Base-by-base conservation (phyloP, 2,113 vertebrate species). In the Aspiorhynchus laticeps region DNA sequence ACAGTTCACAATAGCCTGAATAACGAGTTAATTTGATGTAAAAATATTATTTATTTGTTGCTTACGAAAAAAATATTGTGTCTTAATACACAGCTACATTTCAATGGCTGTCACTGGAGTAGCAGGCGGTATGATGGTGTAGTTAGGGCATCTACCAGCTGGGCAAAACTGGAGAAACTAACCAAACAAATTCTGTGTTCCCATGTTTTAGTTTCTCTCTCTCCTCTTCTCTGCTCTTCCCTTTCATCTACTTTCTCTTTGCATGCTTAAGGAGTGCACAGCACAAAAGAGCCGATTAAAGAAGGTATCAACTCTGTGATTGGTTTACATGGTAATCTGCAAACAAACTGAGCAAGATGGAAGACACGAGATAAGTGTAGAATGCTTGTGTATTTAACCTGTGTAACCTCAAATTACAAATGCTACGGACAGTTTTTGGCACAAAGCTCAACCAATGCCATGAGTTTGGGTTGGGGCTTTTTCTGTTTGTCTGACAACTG, bases 301-400 rank as follows among this genome's bases (percentile, higher is more conserved):
- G 91, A 90, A 89, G 90, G 90, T 90, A 84, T 88, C 38, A 85
- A 85, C 28, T 69, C 90, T 89, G 89, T 92, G 94, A 94, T 91
- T 93, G 91, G 91, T 92, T 93, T 93, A 93, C 89, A 83, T 89
- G 91, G 56, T 93, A 92, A 92, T 93, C 89, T 88, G 90, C 87
- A 92, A 93, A 92, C 91, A 94, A 92, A 92, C 90, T 65, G 83
- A 89, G 46, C 80, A 87, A 90, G 90, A 93, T 80, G 88, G 85
- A 86, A 88, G 83, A 88, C 84, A 48, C 14, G 21, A 86, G 90
- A 94, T 93, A 89, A 90, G 91, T 90, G 85, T 31, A 26, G 76
- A 88, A 75, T 12, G 75, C 46, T 83, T 79, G 86, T 81, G 86
- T 83, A 87, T 89, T 91, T 85, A 69, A 48, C 17, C 61, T 73